phyloP scores from a whole-genome alignment of 1,140 invertebrate species.

The Pogonus chalceus region DNA sequence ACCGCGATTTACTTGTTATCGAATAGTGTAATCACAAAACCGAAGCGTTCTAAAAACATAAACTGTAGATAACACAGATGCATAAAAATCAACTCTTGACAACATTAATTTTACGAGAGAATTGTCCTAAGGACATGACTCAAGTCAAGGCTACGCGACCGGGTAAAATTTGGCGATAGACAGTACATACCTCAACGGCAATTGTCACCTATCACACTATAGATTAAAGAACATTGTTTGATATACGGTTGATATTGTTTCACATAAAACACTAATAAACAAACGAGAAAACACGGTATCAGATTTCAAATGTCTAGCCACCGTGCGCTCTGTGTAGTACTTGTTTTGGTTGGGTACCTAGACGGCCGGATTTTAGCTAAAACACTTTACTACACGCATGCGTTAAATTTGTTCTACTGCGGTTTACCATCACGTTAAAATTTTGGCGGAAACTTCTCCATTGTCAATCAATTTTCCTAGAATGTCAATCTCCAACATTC shows the following conservation, averaged over 20 bases:
- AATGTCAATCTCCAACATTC: too few relatives aligned
- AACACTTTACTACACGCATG: not conserved
- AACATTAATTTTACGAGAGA: not conserved
- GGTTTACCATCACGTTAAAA: not conserved
- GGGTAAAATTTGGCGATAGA: not conserved
- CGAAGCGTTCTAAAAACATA: not conserved
- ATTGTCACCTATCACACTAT: not conserved
- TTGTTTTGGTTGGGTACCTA: slow-evolving; percentile 6
- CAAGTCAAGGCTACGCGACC: not conserved
- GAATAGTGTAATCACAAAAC: not conserved
- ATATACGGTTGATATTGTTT: not conserved
- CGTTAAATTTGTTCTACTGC: not conserved
- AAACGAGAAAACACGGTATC: not conserved
- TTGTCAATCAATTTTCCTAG: slow-evolving; percentile 1
- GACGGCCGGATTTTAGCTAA: slow-evolving; percentile 3
- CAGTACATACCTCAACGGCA: not conserved
- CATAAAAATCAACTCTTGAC: not conserved
- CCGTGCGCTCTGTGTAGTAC: not conserved
- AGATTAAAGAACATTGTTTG: not conserved
- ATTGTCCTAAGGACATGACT: not conserved
- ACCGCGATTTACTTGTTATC: not conserved
- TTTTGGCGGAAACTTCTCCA: not conserved
- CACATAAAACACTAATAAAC: not conserved
- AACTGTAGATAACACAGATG: not conserved
- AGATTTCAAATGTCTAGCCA: not conserved